A percentile compares a stretch with the other conserved stretches of the same genome.
phyloP scores from a whole-genome alignment of 2,888 invertebrate genomes.

The Ormyrus pomaceus region DNA sequence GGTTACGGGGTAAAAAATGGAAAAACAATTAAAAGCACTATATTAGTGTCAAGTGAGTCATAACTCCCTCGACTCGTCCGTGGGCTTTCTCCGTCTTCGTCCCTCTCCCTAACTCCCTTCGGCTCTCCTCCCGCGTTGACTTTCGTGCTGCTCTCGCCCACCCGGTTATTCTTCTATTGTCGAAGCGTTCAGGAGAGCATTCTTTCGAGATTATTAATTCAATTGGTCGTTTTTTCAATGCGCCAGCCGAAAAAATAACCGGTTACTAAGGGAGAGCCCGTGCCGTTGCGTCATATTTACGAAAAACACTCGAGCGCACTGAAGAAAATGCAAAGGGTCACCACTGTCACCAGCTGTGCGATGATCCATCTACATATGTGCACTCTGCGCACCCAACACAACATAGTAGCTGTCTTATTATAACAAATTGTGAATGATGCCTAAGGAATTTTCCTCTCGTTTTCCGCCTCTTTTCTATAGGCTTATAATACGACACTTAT shows the following conservation, averaged over 20 bases:
- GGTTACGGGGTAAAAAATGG: not conserved
- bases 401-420: too few species aligned
- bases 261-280: constrained; percentile 2
- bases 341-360: too few species aligned
- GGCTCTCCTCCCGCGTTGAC: not conserved
- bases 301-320: too few species aligned
- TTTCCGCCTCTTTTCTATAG: too few species aligned
- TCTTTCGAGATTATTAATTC: not conserved
- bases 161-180: not conserved
- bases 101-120: not conserved
- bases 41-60: constrained; percentile 17
- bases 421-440: too few species aligned
- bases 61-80: not conserved
- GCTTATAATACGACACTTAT: too few species aligned
- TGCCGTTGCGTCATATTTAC: constrained; percentile 24
- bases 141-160: constrained; percentile 16
- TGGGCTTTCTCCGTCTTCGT: not conserved
- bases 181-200: not conserved
- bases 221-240: too few species aligned
- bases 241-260: constrained; percentile 7
- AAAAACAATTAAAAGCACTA: not conserved
- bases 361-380: too few species aligned
- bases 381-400: too few species aligned
- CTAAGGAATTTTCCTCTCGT: too few species aligned
- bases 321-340: too few species aligned